These are phyloP conservation scores for Cottoperca gobio DNA, from an alignment of 2,797 vertebrate species.

Conservation along the genomic window DNA sequence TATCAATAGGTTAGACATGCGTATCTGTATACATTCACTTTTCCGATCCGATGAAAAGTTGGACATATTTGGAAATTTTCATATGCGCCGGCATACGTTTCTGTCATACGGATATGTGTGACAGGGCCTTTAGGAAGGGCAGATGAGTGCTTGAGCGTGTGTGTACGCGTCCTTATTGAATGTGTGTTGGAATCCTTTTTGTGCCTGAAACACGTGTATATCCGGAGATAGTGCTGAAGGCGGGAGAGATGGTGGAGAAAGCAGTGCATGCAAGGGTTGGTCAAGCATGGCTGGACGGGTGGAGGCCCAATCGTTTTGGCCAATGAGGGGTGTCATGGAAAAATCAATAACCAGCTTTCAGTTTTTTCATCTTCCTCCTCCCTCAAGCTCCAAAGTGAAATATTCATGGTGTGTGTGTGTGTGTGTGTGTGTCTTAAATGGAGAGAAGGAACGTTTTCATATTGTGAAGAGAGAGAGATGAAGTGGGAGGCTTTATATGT, in stretches of 20 bases:
- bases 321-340: constrained; percentile 59
- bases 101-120: too few relatives aligned
- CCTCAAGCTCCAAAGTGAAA: neutral
- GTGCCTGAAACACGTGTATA: constrained; percentile 51
- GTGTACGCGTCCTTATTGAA: neutral
- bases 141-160: constrained; percentile 2
- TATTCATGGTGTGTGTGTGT: neutral
- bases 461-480: neutral
- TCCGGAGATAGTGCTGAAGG: neutral
- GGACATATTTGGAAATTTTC: too few relatives aligned
- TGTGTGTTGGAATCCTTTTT: constrained; percentile 12
- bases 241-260: constrained; percentile 25
- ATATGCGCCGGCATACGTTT: too few relatives aligned
- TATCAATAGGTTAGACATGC: too few relatives aligned
- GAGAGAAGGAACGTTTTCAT: neutral
- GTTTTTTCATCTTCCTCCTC: neutral
- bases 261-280: constrained; percentile 30
- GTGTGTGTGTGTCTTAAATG: neutral
- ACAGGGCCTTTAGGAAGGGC: too few relatives aligned
- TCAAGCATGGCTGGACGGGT: constrained; percentile 28
- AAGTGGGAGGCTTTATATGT: constrained; percentile 2
- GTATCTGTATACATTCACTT: too few relatives aligned
- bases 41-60: too few relatives aligned
- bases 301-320: constrained; percentile 63
- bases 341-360: constrained; percentile 62